Percentiles rank a stretch among this genome's conserved stretches.
phyloP scores from a whole-genome alignment of 2,113 vertebrate genomes.

The Zosterops japonicus region DNA sequence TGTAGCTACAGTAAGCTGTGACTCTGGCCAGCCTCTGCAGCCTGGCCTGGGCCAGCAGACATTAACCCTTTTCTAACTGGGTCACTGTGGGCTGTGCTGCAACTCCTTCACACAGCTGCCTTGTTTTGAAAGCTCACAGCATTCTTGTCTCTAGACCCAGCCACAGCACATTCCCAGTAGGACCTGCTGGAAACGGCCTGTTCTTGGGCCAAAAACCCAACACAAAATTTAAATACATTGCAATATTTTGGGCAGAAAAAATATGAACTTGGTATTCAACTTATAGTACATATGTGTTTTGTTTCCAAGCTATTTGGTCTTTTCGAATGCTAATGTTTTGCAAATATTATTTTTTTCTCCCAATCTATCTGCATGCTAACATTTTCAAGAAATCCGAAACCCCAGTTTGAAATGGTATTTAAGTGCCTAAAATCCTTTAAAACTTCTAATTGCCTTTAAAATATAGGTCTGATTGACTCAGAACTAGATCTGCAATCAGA shows the following conservation, averaged over 20 bases:
- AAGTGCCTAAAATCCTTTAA: neutral
- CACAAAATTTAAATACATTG: neutral
- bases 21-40: neutral
- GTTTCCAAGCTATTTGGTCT: neutral
- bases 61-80: neutral
- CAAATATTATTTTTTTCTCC: neutral
- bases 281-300: neutral
- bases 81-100: neutral
- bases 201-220: neutral
- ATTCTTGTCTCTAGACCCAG: neutral
- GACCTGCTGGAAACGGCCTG: neutral
- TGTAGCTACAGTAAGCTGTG: neutral
- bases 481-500: neutral
- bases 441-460: neutral
- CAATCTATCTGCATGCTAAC: neutral
- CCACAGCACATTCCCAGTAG: neutral
- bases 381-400: neutral
- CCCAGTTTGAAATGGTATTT: neutral
- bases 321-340: neutral
- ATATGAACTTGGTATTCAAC: neutral
- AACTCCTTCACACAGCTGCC: rapidly evolving
- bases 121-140: neutral
- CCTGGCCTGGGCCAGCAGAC: neutral
- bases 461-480: neutral
- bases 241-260: neutral